Conservation (phyloP, 2,797 vertebrate species). For the Lutjanus campechanus region DNA sequence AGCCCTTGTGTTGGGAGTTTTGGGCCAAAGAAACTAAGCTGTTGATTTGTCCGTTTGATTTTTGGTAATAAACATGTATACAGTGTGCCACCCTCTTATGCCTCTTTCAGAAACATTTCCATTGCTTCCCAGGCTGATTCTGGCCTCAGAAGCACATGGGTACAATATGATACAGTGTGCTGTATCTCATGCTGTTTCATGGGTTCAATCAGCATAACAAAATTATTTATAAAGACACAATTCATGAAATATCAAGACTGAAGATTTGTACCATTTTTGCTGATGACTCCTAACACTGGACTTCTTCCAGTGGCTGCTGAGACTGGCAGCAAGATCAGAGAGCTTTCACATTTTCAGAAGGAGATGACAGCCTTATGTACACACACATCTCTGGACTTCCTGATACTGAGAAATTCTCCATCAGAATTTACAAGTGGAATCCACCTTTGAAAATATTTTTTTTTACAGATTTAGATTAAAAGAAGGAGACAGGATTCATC, state of each 20-base stretch:
- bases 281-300: slow-evolving; percentile 24
- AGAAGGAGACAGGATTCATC: not conserved
- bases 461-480: slow-evolving; percentile 15
- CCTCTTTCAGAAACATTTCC: slow-evolving; percentile 7
- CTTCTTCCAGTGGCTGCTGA: slow-evolving; percentile 26
- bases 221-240: not conserved
- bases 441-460: not conserved
- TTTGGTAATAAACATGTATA: slow-evolving; percentile 1
- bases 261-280: slow-evolving; percentile 9
- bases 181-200: not conserved
- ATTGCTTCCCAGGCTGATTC: not conserved
- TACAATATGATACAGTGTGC: not conserved
- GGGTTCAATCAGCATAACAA: slow-evolving; percentile 7
- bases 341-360: slow-evolving; percentile 5
- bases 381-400: slow-evolving; percentile 14
- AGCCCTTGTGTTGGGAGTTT: not conserved
- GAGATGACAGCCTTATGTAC: slow-evolving; percentile 1
- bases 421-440: slow-evolving; percentile 1
- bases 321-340: slow-evolving; percentile 10
- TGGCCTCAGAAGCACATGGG: not conserved
- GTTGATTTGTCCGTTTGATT: not conserved
- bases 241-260: not conserved
- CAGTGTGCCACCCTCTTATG: not conserved
- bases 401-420: slow-evolving; percentile 8
- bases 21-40: not conserved